phyloP scores from a whole-genome alignment of 2,113 vertebrate genomes.

The Syngnathoides biaculeatus region DNA sequence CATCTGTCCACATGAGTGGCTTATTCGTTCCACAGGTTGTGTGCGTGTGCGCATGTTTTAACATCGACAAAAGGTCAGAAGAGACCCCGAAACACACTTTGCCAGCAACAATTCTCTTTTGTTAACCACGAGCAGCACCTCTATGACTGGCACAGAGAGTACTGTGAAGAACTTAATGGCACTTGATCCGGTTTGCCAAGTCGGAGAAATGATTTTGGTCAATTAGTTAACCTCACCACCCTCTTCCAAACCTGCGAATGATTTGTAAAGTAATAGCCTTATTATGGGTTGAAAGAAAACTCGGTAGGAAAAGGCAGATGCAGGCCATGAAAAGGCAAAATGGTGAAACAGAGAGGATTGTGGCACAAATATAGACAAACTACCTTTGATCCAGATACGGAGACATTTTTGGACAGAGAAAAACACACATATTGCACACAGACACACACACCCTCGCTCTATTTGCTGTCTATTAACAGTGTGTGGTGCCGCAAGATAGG shows the following conservation, averaged over 20 bases:
- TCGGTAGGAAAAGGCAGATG: conserved; percentile 56
- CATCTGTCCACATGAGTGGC: conserved; percentile 68
- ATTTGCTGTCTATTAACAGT: conserved; percentile 67
- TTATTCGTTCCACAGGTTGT: conserved; percentile 40
- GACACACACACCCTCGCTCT: conserved; percentile 24
- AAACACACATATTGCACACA: conserved; percentile 9
- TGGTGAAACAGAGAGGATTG: conserved; percentile 25
- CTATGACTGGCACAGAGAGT: conserved; percentile 39
- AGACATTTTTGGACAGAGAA: conserved; percentile 11
- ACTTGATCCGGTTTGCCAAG: conserved; percentile 69
- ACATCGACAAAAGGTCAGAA: conserved; percentile 17
- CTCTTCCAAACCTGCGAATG: conserved; percentile 46
- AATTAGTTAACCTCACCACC: conserved; percentile 59
- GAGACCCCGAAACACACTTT: conserved; percentile 49
- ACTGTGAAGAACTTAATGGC: conserved; percentile 65
- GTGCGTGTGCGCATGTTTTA: conserved; percentile 1
- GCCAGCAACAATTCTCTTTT: conserved; percentile 62
- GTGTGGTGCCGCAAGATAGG: conserved; percentile 60
- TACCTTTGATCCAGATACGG: conserved; percentile 11
- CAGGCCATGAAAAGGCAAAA: conserved; percentile 39
- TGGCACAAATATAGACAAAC: conserved; percentile 14
- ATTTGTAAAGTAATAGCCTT: conserved; percentile 65
- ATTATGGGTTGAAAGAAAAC: conserved; percentile 58
- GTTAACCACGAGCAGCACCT: conserved; percentile 42
- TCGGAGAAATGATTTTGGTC: conserved; percentile 70